A percentile compares a stretch with the other conserved stretches of the same genome.
These are phyloP conservation scores for Drosophila limbata DNA, from an alignment of 2,888 invertebrate genomes.

Conservation along the genomic window DNA sequence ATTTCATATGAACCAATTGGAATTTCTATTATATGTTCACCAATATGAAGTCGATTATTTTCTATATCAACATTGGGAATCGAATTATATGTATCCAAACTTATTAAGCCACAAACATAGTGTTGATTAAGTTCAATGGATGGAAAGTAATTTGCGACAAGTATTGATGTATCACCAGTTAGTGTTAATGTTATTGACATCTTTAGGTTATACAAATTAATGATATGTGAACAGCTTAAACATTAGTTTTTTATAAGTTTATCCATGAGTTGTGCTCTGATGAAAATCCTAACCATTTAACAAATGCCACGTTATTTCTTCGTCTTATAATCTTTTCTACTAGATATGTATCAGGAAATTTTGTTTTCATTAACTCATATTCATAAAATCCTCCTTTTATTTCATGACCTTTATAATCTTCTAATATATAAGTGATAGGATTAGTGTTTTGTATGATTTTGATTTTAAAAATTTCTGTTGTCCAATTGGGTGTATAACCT, in stretches of 20 bases:
- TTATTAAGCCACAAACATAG: conserved; percentile 9
- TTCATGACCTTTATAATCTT: conserved; percentile 9
- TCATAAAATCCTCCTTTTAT: conserved; percentile 18
- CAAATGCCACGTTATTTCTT: conserved; percentile 1
- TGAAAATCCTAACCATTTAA: conserved; percentile 19
- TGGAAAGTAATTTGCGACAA: conserved; percentile 7
- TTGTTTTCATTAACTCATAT: conserved; percentile 8
- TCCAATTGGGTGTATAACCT: conserved; percentile 76
- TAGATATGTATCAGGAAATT: conserved; percentile 12
- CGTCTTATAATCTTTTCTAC: conserved; percentile 9
- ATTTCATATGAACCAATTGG: conserved; percentile 18
- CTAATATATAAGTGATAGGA: conserved; percentile 39
- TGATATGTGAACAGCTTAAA: background rate
- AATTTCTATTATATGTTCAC: too few species aligned
- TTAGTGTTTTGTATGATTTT: conserved; percentile 39
- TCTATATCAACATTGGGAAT: conserved; percentile 15
- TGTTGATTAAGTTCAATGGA: conserved; percentile 2
- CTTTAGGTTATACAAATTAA: conserved; percentile 1
- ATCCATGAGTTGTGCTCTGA: conserved; percentile 13
- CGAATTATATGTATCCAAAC: conserved; percentile 14
- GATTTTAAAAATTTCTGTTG: conserved; percentile 74
- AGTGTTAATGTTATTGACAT: conserved; percentile 9
- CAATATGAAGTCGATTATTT: conserved; percentile 11
- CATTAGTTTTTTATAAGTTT: conserved; percentile 1
- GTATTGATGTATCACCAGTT: background rate